Percentiles rank a stretch among this genome's conserved stretches.
These are phyloP conservation scores for Euproctis similis DNA, from an alignment of 2,888 invertebrate genomes.

Conservation along the genomic window DNA sequence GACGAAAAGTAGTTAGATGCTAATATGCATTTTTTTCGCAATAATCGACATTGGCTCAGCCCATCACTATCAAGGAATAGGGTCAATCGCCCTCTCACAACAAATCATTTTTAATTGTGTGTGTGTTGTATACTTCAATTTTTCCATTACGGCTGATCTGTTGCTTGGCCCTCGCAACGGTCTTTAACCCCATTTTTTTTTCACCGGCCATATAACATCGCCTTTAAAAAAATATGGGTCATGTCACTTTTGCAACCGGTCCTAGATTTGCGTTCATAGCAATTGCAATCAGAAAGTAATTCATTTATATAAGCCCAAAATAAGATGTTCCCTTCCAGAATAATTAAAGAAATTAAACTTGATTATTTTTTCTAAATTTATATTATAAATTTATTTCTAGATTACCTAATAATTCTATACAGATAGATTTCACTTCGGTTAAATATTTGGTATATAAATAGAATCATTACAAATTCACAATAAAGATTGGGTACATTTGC, in stretches of 20 bases:
- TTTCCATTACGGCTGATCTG: slow-evolving; percentile 53
- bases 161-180: slow-evolving; percentile 34
- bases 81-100: slow-evolving; percentile 65
- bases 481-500: too few relatives aligned
- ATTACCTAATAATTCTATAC: too few relatives aligned
- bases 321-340: too few relatives aligned
- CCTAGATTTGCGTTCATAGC: slow-evolving; percentile 57
- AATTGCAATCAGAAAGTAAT: too few relatives aligned
- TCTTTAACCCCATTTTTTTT: slow-evolving; percentile 45
- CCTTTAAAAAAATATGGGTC: slow-evolving; percentile 62
- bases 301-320: too few relatives aligned
- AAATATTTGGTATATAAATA: background rate
- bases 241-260: slow-evolving; percentile 35
- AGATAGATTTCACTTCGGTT: background rate
- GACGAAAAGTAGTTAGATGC: background rate
- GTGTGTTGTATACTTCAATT: slow-evolving; percentile 64
- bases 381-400: too few relatives aligned
- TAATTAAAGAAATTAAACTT: too few relatives aligned
- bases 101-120: slow-evolving; percentile 74
- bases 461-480: too few relatives aligned
- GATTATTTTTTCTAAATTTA: too few relatives aligned
- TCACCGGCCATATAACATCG: slow-evolving; percentile 36
- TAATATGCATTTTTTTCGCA: slow-evolving; percentile 1
- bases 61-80: slow-evolving; percentile 52
- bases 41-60: slow-evolving; percentile 14